Base-by-base conservation (phyloP, 2,113 vertebrate genomes). In the Thalassoma bifasciatum region DNA sequence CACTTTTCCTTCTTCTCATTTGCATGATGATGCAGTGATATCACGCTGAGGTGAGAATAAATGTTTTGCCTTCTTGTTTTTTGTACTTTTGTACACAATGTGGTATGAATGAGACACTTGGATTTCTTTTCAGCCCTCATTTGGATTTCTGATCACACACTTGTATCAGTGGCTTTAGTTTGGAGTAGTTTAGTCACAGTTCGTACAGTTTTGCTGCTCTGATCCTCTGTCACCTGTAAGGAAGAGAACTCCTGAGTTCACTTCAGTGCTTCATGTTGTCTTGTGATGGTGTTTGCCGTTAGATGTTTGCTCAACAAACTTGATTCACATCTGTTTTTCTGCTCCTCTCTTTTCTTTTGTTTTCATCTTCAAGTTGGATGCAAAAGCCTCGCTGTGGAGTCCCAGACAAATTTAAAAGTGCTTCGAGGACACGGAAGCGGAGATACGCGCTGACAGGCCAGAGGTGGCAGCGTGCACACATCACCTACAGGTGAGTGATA, bases 401-500 rank as follows among this genome's bases (percentile, higher is more conserved):
- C 53, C 96, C 97, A 22, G 98, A 99, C 88, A 96, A 95, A 84
- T 89, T 93, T 14, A 94, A 94, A 88, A 94, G 94, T 10, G 92
- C 57, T 49, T 95, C 95, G 69, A 95, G 93, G 87, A 96, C 96
- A 75, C 94, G 97, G 65, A 95, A 94, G 65, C 95, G 97, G 72
- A 94, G 98, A 72, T 99, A 98, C 0, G 98, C 98, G 0, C 91
- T 99, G 84, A 99, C 98, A 1, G 98, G 98, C 78, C 98, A 99
- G 91, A 99, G 96, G 91, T 99, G 98, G 98, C 98, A 99, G 68
- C 97, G 98, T 80, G 95, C 96, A 38, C 96, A 98, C 93, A 99
- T 99, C 94, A 99, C 98, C 75, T 99, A 99, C 95, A 99, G 97
- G 98, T 99, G 94, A 89, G 88, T 38, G 42, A 65, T 51, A 53